Evolutionary conservation across 2,797 vertebrate genomes (phyloP).

Genomic region (Coranthus polyacanthus): DNA sequence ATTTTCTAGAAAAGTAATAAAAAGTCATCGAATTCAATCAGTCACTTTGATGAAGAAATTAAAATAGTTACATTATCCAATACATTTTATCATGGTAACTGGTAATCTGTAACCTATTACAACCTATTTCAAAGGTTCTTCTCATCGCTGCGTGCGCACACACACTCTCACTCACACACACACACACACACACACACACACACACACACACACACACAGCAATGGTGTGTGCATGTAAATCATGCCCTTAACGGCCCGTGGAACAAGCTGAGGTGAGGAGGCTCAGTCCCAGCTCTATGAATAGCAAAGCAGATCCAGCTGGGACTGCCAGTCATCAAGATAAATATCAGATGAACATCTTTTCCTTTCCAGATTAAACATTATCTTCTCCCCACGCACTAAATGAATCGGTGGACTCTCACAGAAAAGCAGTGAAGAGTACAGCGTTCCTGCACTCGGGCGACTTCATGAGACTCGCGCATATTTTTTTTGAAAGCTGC

Average conservation of each 20-base stretch:
- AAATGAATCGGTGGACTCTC: slow-evolving; percentile 45
- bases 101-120: no score
- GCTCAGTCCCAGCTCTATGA: slow-evolving; percentile 63
- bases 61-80: no score
- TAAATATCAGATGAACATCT: slow-evolving; percentile 77
- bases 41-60: no score
- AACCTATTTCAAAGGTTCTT: no score
- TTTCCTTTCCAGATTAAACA: slow-evolving; percentile 76
- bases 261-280: slow-evolving; percentile 40
- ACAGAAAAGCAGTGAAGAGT: not conserved
- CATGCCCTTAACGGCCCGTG: slow-evolving; percentile 47
- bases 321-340: slow-evolving; percentile 67
- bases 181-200: slow-evolving; percentile 15
- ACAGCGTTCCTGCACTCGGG: not conserved
- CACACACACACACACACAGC: slow-evolving; percentile 14
- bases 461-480: not conserved
- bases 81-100: no score
- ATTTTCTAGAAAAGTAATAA: no score
- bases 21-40: no score
- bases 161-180: slow-evolving; percentile 3
- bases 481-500: no score
- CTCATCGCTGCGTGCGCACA: not conserved
- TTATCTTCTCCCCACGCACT: slow-evolving; percentile 51
- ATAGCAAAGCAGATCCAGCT: slow-evolving; percentile 78
- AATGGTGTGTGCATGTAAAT: slow-evolving; percentile 62